Evolutionary conservation across 2,113 vertebrate genomes (phyloP).

Genomic region (Phainopepla nitens): DNA sequence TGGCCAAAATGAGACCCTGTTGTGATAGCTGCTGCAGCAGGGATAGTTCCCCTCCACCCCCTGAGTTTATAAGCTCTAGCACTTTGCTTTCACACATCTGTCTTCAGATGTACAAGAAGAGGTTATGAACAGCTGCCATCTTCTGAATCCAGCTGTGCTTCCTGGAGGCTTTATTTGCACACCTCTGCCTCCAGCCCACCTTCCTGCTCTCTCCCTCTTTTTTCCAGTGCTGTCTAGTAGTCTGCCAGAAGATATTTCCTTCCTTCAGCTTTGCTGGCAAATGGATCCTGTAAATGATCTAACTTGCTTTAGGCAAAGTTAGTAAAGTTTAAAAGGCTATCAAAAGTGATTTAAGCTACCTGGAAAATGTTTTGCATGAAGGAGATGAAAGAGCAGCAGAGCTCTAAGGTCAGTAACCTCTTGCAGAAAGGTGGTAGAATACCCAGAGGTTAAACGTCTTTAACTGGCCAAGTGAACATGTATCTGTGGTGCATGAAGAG

Average conservation of each 20-base stretch:
- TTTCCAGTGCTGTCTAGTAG: background rate
- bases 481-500: background rate
- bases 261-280: background rate
- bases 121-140: background rate
- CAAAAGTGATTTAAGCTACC: slow-evolving; percentile 8
- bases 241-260: background rate
- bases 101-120: background rate
- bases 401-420: background rate
- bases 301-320: slow-evolving; percentile 27
- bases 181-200: background rate
- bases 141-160: background rate
- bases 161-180: background rate
- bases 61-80: background rate
- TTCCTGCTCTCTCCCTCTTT: background rate
- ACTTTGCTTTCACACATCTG: background rate
- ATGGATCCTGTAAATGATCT: background rate
- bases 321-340: slow-evolving; percentile 37
- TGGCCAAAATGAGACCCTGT: background rate
- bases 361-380: background rate
- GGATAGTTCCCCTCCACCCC: background rate
- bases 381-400: slow-evolving; percentile 18
- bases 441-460: background rate
- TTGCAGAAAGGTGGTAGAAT: background rate
- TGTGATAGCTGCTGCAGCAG: background rate
- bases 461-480: background rate